Evolutionary conservation across 2,113 vertebrate genomes (phyloP).

Genomic region (Struthidea cinerea): DNA sequence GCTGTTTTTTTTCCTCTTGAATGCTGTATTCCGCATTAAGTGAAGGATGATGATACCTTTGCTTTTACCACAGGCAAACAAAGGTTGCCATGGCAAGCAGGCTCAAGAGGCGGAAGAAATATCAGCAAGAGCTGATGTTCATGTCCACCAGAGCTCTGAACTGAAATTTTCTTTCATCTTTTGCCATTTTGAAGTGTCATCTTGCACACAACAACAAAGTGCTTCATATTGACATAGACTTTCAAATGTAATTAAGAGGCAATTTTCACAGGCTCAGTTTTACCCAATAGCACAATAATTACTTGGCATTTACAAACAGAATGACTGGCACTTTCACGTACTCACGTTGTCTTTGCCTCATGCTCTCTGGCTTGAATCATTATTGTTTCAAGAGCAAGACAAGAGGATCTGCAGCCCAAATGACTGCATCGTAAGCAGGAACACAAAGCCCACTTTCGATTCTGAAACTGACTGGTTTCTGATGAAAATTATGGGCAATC

Average conservation of each 20-base stretch:
- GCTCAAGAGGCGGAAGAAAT: constrained; percentile 16
- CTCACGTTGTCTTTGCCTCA: not conserved
- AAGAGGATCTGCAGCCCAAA: constrained; percentile 29
- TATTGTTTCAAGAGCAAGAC: constrained; percentile 33
- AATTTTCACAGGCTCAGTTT: constrained; percentile 37
- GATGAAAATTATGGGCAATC: constrained; percentile 48
- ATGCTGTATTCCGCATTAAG: not conserved
- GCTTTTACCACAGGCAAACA: constrained; percentile 31
- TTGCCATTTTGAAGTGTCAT: constrained; percentile 61
- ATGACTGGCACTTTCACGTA: constrained; percentile 25
- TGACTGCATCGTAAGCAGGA: not conserved
- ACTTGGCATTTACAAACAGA: constrained; percentile 18
- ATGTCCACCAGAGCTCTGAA: constrained; percentile 22
- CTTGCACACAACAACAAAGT: constrained; percentile 43
- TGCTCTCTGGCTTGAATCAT: not conserved
- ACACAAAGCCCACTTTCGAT: not conserved
- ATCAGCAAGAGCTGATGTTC: not conserved
- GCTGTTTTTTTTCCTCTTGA: not conserved
- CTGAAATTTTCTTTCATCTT: constrained; percentile 75
- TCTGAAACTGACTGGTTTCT: not conserved
- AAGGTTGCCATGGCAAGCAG: constrained; percentile 73
- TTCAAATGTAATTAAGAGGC: constrained; percentile 69
- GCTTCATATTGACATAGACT: constrained; percentile 54
- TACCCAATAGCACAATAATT: constrained; percentile 33
- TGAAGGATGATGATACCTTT: constrained; percentile 43